These are phyloP conservation scores for Notechis scutatus DNA, from an alignment of 2,113 vertebrate species.

Conservation along the genomic window DNA sequence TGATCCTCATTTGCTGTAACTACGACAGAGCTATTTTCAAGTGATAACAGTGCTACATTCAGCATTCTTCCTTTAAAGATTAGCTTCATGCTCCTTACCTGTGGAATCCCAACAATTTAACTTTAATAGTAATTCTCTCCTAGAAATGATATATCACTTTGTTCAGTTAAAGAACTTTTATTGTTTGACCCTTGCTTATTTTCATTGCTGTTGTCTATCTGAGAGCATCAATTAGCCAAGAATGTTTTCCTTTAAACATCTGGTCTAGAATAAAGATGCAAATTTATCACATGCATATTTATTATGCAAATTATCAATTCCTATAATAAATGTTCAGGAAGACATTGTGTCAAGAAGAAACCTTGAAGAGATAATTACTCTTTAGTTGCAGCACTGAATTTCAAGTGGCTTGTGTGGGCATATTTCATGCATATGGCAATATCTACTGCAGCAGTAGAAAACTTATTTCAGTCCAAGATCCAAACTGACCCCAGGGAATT, in stretches of 20 bases:
- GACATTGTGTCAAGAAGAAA: neutral
- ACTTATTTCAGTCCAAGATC: neutral
- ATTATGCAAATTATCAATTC: neutral
- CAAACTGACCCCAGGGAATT: neutral
- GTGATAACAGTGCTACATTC: neutral
- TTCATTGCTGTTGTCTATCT: neutral
- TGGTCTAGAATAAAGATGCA: neutral
- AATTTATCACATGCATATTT: neutral
- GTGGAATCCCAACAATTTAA: neutral
- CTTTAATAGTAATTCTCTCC: conserved; percentile 2
- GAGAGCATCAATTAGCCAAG: conserved; percentile 1
- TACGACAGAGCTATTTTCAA: neutral
- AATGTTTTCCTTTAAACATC: neutral
- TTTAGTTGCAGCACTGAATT: neutral
- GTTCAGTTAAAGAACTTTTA: neutral
- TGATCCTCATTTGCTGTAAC: neutral
- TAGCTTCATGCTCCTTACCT: neutral
- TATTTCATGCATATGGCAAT: neutral
- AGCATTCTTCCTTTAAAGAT: neutral
- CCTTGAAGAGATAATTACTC: neutral
- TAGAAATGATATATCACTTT: neutral
- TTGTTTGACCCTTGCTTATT: neutral
- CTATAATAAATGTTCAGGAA: neutral
- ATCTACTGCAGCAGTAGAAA: neutral
- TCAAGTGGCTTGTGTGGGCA: neutral